Percentiles rank a stretch among this genome's conserved stretches.
These are phyloP conservation scores for Zaprionus kolodkinae DNA, from an alignment of 1,140 invertebrate species.

Conservation along the genomic window DNA sequence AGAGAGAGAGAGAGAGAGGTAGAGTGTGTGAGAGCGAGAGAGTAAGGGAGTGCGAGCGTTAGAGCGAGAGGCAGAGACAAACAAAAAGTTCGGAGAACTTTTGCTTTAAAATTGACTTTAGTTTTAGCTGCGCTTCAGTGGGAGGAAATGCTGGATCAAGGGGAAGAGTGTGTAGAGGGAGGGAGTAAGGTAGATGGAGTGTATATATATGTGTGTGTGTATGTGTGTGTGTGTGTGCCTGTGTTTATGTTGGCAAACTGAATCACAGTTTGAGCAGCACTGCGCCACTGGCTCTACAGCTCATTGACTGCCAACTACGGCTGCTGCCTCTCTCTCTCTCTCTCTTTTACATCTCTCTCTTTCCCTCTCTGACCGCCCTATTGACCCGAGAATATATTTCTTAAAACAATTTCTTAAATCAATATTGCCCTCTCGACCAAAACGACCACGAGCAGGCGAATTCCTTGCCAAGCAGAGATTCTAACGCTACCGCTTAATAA, in stretches of 20 bases:
- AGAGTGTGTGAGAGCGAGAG: too few relatives aligned
- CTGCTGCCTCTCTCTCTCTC: neutral
- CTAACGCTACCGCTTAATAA: conserved; percentile 7
- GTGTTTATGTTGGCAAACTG: neutral
- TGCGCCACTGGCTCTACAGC: neutral
- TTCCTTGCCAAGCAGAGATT: neutral
- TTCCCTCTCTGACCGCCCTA: neutral
- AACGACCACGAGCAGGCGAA: neutral
- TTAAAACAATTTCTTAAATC: conserved; percentile 48
- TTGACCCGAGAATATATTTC: conserved; percentile 4
- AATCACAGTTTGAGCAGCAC: conserved; percentile 5
- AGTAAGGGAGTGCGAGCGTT: neutral
- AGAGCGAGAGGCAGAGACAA: neutral
- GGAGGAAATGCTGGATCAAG: too few relatives aligned
- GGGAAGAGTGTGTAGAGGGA: too few relatives aligned
- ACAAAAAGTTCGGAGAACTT: conserved; percentile 1
- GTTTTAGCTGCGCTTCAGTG: neutral
- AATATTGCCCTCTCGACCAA: conserved; percentile 48
- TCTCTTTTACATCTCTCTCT: neutral
- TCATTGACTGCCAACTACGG: conserved; percentile 22
- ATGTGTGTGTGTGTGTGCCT: too few relatives aligned
- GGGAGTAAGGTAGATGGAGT: too few relatives aligned
- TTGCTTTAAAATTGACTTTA: conserved; percentile 4
- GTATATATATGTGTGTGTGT: too few relatives aligned
- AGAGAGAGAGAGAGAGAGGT: neutral